Evolutionary conservation across 2,797 vertebrate genomes (phyloP).

Genomic region (Huso huso): DNA sequence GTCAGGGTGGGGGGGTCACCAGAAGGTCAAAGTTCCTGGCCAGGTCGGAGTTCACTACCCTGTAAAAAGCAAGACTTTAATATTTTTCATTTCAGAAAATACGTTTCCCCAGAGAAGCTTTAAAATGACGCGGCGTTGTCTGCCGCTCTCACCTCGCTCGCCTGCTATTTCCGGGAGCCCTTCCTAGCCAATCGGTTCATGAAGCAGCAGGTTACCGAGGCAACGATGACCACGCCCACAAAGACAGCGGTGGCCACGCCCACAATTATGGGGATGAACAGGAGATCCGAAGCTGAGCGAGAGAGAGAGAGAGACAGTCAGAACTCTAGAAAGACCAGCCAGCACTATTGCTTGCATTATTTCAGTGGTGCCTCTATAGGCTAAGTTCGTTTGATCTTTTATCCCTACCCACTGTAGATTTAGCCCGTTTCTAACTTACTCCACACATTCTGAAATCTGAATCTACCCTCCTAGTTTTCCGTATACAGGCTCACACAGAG

Average conservation of each 20-base stretch:
- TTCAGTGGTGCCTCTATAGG: no score
- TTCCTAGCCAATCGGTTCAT: conserved; percentile 67
- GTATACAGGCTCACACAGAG: not conserved
- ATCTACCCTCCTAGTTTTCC: no score
- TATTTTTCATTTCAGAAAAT: not conserved
- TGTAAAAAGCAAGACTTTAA: not conserved
- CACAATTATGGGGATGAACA: conserved; percentile 71
- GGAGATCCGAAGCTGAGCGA: conserved; percentile 66
- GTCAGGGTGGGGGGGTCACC: no score
- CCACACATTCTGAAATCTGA: no score
- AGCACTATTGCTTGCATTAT: no score
- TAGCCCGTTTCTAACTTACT: no score
- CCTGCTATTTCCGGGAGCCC: conserved; percentile 46
- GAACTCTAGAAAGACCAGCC: not conserved
- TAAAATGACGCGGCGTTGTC: not conserved
- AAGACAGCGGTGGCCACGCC: conserved; percentile 76
- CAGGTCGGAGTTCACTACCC: no score
- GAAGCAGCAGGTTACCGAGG: conserved; percentile 81
- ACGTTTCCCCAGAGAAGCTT: conserved; percentile 1
- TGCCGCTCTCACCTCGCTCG: not conserved
- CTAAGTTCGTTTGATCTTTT: no score
- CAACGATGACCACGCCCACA: conserved; percentile 66
- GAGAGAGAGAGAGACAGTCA: not conserved
- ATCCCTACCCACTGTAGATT: no score
- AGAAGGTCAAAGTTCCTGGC: no score